A percentile compares a stretch with the other conserved stretches of the same genome.
These are phyloP conservation scores for Platichthys stellatus DNA, from an alignment of 2,113 vertebrate genomes.

Conservation along the genomic window DNA sequence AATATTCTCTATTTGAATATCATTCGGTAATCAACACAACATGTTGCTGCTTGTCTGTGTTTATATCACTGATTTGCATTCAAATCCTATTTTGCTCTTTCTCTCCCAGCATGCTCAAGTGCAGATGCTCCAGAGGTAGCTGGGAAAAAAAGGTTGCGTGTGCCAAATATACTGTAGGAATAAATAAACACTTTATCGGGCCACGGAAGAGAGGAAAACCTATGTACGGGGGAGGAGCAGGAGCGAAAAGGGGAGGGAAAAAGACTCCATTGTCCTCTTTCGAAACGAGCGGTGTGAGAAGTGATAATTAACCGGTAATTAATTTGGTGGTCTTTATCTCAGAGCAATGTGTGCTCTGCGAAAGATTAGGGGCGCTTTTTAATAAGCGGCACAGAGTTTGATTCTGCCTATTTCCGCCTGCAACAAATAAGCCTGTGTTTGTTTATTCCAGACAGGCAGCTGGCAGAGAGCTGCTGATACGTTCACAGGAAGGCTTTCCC, in stretches of 20 bases:
- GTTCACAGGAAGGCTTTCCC: conserved; percentile 58
- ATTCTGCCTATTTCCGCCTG: conserved; percentile 71
- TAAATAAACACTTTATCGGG: conserved; percentile 70
- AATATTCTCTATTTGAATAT: conserved; percentile 66
- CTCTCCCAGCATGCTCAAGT: conserved; percentile 61
- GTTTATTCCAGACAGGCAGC: conserved; percentile 70
- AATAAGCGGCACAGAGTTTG: conserved; percentile 69
- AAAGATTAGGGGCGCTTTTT: conserved; percentile 76
- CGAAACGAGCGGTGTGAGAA: conserved; percentile 68
- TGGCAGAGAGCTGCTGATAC: conserved; percentile 61
- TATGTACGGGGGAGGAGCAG: conserved; percentile 60
- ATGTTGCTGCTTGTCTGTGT: conserved; percentile 68
- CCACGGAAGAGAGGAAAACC: conserved; percentile 49
- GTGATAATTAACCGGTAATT: conserved; percentile 82
- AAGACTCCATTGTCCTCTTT: conserved; percentile 69
- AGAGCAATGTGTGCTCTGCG: conserved; percentile 72
- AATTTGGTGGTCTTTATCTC: conserved; percentile 80
- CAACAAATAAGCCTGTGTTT: conserved; percentile 73
- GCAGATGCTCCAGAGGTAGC: conserved; percentile 66
- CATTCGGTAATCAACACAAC: conserved; percentile 70
- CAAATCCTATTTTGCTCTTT: conserved; percentile 59
- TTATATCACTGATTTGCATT: conserved; percentile 74
- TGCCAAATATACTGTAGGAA: conserved; percentile 68
- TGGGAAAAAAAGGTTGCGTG: conserved; percentile 63
- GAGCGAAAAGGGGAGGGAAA: conserved; percentile 32